Percentiles rank a stretch among this genome's conserved stretches.
These are phyloP conservation scores for Protophormia terraenovae DNA, from an alignment of 2,888 invertebrate species.

Conservation along the genomic window DNA sequence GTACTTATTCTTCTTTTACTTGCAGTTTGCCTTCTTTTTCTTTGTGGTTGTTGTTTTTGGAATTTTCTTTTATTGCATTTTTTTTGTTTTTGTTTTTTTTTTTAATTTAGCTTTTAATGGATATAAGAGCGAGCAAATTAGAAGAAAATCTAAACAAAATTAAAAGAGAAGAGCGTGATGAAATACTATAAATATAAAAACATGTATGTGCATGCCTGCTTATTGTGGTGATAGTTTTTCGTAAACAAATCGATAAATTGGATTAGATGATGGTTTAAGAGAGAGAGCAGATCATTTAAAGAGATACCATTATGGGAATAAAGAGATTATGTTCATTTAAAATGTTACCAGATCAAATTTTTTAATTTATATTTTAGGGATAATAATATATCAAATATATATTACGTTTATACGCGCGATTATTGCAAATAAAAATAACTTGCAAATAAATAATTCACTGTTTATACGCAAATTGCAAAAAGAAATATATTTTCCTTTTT, in stretches of 20 bases:
- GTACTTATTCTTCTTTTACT: constrained; percentile 27
- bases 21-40: not conserved
- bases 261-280: constrained; percentile 9
- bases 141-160: constrained; percentile 21
- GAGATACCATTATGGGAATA: not conserved
- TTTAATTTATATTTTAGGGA: not conserved
- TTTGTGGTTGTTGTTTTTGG: constrained; percentile 21
- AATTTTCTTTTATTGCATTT: constrained; percentile 64
- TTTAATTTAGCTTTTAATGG: too few relatives aligned
- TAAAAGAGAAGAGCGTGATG: not conserved
- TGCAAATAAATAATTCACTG: too few relatives aligned
- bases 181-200: not conserved
- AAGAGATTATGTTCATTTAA: not conserved
- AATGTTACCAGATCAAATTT: not conserved
- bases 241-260: not conserved
- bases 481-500: too few relatives aligned
- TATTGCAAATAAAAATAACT: too few relatives aligned
- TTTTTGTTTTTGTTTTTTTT: constrained; percentile 2
- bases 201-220: not conserved
- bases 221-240: not conserved
- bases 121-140: not conserved
- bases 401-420: too few relatives aligned
- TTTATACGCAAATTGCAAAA: too few relatives aligned
- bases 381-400: too few relatives aligned
- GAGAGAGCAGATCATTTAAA: not conserved